Base-by-base conservation (phyloP, 2,113 vertebrate species). In the Dicerorhinus sumatrensis region DNA sequence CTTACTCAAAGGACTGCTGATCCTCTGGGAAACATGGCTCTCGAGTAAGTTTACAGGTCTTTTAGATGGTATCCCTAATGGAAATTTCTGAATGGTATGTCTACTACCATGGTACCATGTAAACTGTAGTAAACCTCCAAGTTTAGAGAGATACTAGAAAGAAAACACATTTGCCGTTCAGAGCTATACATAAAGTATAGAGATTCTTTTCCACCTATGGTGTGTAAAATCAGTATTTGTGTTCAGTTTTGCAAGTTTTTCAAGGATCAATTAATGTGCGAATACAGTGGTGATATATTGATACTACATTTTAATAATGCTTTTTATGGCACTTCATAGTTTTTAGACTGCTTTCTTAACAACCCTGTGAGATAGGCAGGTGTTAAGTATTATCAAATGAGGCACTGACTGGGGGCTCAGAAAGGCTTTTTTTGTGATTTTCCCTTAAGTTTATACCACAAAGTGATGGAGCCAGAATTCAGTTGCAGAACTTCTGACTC, bases 181-280 rank as follows among this genome's bases (percentile, higher is more conserved):
- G 85, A 97, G 33, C 79, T 96, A 56, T 96, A 75, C 75, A 17
- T 90, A 56, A 63, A 56, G 54, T 76, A 82, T 82, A 91, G 91
- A 88, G 77, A 76, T 93, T 83, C 48, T 96, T 94, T 95, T 67
- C 73, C 76, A 84, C 75, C 79, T 83, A 5, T 94, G 97, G 82
- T 97, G n/a, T 89, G 31, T 96, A 83, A 85, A 96, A 75, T 96
- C 96, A 94, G 86, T 97, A 79, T 95, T 94, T 92, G 80, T 96
- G 94, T 56, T 97, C 70, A 86, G 83, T 90, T 97, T 93, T 86
- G 51, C 76, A 97, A 56, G 91, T 67, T 85, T 95, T 96, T 89
- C 77, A 96, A 94, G 48, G 76, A 83, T 92, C 60, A 70, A 2
- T 27, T 82, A 69, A 51, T 96, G 51, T 96, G 95, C n/a, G 94